These are phyloP conservation scores for Gymnocypris eckloni DNA, from an alignment of 2,797 vertebrate species.

Conservation along the genomic window DNA sequence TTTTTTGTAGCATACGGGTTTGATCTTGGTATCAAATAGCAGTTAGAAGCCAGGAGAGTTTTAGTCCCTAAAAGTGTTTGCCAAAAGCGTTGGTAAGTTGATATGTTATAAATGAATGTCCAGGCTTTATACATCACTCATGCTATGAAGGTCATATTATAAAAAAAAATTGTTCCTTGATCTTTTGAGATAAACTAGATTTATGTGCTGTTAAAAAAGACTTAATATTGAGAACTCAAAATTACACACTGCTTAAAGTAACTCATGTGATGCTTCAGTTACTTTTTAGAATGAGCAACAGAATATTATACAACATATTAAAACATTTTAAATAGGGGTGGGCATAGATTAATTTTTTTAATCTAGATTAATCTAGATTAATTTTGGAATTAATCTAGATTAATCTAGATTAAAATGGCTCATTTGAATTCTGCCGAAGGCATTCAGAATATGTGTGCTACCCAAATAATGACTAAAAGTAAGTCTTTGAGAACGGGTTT, in stretches of 20 bases:
- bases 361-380: no score
- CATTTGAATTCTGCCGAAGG: no score
- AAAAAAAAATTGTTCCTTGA: neutral
- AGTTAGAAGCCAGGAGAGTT: neutral
- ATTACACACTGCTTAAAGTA: neutral
- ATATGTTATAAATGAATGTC: neutral
- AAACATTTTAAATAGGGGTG: neutral
- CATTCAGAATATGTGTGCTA: no score
- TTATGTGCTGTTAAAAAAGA: neutral
- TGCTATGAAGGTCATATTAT: neutral
- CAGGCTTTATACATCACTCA: neutral
- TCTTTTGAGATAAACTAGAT: neutral
- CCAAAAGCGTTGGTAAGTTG: neutral
- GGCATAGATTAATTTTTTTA: no score
- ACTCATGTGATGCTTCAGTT: neutral
- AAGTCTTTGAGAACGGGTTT: no score
- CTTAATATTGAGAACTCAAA: neutral
- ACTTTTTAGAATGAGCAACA: neutral
- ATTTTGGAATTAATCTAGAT: no score
- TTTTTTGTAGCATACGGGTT: neutral
- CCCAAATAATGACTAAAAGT: no score
- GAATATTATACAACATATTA: neutral
- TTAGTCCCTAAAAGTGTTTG: neutral
- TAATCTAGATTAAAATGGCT: no score
- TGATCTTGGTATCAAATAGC: constrained; percentile 5